Conservation (phyloP, 2,888 invertebrate species). For the Trichogramma evanescens region DNA sequence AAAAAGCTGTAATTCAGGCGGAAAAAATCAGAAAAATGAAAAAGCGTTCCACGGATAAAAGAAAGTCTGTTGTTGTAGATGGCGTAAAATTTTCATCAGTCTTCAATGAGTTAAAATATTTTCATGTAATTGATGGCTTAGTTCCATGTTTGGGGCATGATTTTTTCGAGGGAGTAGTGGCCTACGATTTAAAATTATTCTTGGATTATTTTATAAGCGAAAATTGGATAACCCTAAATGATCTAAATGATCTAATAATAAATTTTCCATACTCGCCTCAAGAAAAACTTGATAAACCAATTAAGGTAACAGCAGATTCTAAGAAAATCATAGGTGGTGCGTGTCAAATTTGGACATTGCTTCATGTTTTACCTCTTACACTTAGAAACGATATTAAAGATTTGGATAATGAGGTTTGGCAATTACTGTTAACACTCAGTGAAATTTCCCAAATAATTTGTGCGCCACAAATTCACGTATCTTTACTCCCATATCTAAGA, state of each 20-base stretch:
- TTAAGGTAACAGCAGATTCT: neutral
- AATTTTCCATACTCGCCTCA: conserved; percentile 13
- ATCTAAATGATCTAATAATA: conserved; percentile 13
- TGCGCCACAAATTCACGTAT: conserved; percentile 24
- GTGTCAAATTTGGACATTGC: conserved; percentile 20
- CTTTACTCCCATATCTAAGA: conserved; percentile 15
- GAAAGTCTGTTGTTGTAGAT: neutral
- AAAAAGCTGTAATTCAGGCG: neutral
- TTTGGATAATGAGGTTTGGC: conserved; percentile 19
- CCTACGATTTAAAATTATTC: conserved; percentile 10
- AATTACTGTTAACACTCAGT: conserved; percentile 14
- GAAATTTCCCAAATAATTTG: conserved; percentile 26
- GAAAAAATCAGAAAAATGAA: too few relatives aligned
- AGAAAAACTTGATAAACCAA: conserved; percentile 20
- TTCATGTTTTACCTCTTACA: conserved; percentile 16
- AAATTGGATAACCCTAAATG: conserved; percentile 17
- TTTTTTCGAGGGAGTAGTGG: conserved; percentile 14
- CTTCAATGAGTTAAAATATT: conserved; percentile 16
- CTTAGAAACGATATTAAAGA: conserved; percentile 19
- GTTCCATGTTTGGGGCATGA: conserved; percentile 23
- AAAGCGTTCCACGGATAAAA: too few relatives aligned
- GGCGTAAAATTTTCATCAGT: conserved; percentile 17
- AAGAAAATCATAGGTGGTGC: conserved; percentile 18
- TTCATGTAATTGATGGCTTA: conserved; percentile 19
- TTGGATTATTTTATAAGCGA: conserved; percentile 5